Base-by-base conservation (phyloP, 2,888 invertebrate species). In the Arge pagana region DNA sequence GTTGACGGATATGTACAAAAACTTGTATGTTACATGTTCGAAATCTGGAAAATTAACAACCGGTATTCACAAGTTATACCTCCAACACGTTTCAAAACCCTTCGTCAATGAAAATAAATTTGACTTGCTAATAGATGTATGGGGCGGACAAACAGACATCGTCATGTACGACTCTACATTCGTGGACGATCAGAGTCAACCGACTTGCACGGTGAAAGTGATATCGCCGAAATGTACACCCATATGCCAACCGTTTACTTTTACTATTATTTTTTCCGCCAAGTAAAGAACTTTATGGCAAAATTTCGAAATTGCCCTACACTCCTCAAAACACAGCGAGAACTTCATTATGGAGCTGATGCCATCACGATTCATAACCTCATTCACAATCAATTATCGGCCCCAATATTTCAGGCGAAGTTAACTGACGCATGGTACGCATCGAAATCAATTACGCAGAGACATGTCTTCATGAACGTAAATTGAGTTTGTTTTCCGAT, bases 311-410 rank as follows among this genome's bases (percentile, higher is more conserved):
- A 57, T 28, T 43, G 48, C 24, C 18, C 48, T n/a, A 28, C 52
- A 36, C 15, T 63, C 2, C 30, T 61, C 3, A 50, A 60, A 15
- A 16, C 24, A 6, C 37, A 55, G n/a, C 7, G 56, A 23, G 50
- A 62, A 54, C 56, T 62, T 3, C 24, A 26, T 30, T 52, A 50
- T 3, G 31, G 59, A 3, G 57, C 61, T 53, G 58, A 62, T 42
- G 45, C 35, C 4, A 58, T 64, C 2, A 61, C 58, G 58, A 56
- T 63, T 6, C 60, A 64, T 15, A 54, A 60, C 0, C 50, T 61
- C 3, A 45, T 63, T 4, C 57, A 57, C 26, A 35, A 59, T 15
- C 56, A 61, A 40, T 19, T 63, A 7, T 57, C 53, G 4, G 26
- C 61, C n/a, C 56, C 54, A 15, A 51, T 60, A 18, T 62, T 61